Evolutionary conservation across 2,113 vertebrate genomes (phyloP).

Genomic region (Brevimyrus niger): DNA sequence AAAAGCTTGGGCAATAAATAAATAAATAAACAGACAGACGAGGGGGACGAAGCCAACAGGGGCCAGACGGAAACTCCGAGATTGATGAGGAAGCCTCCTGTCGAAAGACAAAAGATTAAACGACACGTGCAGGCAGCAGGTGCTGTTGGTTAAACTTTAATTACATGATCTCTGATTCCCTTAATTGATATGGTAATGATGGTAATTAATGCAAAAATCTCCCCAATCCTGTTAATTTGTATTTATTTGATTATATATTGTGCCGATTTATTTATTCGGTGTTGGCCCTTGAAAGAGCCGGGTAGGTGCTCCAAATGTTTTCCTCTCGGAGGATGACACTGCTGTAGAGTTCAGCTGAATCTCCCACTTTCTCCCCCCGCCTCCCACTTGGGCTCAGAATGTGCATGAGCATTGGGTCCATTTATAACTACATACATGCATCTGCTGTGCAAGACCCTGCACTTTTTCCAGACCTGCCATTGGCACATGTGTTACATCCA

Average conservation of each 20-base stretch:
- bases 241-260: constrained; percentile 67
- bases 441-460: background rate
- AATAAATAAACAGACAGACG: constrained; percentile 36
- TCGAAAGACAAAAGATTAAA: constrained; percentile 58
- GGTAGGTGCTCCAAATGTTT: constrained; percentile 35
- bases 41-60: constrained; percentile 44
- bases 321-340: background rate
- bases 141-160: constrained; percentile 70
- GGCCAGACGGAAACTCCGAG: constrained; percentile 50
- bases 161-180: constrained; percentile 72
- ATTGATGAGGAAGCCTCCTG: constrained; percentile 56
- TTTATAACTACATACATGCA: background rate
- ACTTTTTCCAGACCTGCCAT: background rate
- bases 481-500: background rate
- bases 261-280: constrained; percentile 57
- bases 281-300: constrained; percentile 35
- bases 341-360: background rate
- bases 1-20: constrained; percentile 24
- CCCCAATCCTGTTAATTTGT: constrained; percentile 61
- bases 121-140: constrained; percentile 59
- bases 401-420: background rate
- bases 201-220: constrained; percentile 73
- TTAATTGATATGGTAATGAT: constrained; percentile 75
- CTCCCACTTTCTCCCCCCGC: background rate
- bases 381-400: background rate